These are phyloP conservation scores for Scaptomyza parva DNA, from an alignment of 2,888 invertebrate species.

Conservation along the genomic window DNA sequence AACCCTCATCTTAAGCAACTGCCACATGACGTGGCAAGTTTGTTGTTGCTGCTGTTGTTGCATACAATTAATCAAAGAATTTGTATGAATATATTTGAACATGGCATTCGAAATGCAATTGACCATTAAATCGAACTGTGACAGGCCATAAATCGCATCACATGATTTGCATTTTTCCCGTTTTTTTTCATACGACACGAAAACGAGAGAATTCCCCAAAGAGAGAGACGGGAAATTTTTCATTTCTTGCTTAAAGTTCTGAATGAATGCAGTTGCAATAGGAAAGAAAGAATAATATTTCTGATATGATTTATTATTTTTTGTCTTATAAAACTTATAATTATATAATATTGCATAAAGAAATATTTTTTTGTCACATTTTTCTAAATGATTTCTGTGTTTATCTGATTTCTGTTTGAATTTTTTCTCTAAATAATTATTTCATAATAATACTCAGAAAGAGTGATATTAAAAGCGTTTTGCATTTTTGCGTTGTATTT, in stretches of 20 bases:
- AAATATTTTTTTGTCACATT: too few species aligned
- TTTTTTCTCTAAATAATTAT: too few species aligned
- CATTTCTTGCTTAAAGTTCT: neutral
- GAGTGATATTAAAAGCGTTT: too few species aligned
- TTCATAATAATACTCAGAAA: too few species aligned
- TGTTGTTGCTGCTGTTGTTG: neutral
- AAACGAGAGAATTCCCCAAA: constrained; percentile 19
- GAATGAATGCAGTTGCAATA: too few species aligned
- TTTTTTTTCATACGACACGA: constrained; percentile 40
- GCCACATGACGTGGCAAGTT: constrained; percentile 36
- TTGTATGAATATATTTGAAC: constrained; percentile 54
- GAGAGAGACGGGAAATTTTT: neutral
- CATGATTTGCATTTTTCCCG: constrained; percentile 74
- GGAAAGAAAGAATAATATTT: too few species aligned
- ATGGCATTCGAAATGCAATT: constrained; percentile 67
- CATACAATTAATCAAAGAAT: constrained; percentile 65
- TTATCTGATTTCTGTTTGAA: too few species aligned
- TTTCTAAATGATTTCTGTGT: too few species aligned
- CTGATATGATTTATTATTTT: too few species aligned
- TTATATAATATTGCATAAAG: too few species aligned
- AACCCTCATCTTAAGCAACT: constrained; percentile 5
- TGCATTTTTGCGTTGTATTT: too few species aligned
- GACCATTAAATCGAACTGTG: constrained; percentile 66
- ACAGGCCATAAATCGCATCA: constrained; percentile 45
- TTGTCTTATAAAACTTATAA: too few species aligned